A percentile compares a stretch with the other conserved stretches of the same genome.
Evolutionary conservation across 2,888 invertebrate species (phyloP).

Genomic region (Bedellia somnulentella): DNA sequence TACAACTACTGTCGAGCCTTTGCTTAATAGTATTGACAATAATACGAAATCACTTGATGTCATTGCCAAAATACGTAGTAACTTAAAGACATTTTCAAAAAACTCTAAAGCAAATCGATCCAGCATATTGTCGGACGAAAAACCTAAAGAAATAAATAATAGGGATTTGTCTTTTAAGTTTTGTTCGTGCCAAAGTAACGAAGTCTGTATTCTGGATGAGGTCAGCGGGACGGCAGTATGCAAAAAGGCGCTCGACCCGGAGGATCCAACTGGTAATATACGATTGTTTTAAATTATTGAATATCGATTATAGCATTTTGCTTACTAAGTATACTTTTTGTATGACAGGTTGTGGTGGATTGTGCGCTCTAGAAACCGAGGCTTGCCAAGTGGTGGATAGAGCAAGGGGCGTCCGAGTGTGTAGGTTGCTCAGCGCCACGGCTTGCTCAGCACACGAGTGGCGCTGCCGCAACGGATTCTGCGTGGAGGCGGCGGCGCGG

Average conservation of each 20-base stretch:
- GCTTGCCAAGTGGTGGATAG: slow-evolving; percentile 65
- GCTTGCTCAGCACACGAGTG: slow-evolving; percentile 67
- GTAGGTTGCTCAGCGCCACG: slow-evolving; percentile 58
- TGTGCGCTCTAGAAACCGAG: slow-evolving; percentile 65
- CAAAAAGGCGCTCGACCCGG: slow-evolving; percentile 43
- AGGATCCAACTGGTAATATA: slow-evolving; percentile 60
- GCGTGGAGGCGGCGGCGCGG: slow-evolving; percentile 63
- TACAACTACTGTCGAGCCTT: slow-evolving; percentile 18
- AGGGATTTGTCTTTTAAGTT: slow-evolving; percentile 39
- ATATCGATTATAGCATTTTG: background rate
- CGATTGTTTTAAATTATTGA: background rate
- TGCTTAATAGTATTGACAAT: slow-evolving; percentile 19
- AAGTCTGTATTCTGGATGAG: slow-evolving; percentile 67
- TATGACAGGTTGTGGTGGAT: slow-evolving; percentile 65
- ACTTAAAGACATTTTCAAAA: slow-evolving; percentile 44
- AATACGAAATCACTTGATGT: slow-evolving; percentile 23
- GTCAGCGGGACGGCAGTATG: slow-evolving; percentile 63
- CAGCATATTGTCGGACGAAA: slow-evolving; percentile 12
- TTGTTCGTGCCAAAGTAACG: slow-evolving; percentile 56
- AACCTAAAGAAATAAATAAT: slow-evolving; percentile 33
- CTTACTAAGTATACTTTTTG: background rate
- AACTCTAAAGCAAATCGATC: slow-evolving; percentile 18
- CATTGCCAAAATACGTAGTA: slow-evolving; percentile 41
- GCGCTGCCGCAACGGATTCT: slow-evolving; percentile 72
- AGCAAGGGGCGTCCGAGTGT: slow-evolving; percentile 50